Evolutionary conservation across 2,797 vertebrate species (phyloP), one percentile per base, ranked within the genome.

Genomic region (Squalus acanthias): DNA sequence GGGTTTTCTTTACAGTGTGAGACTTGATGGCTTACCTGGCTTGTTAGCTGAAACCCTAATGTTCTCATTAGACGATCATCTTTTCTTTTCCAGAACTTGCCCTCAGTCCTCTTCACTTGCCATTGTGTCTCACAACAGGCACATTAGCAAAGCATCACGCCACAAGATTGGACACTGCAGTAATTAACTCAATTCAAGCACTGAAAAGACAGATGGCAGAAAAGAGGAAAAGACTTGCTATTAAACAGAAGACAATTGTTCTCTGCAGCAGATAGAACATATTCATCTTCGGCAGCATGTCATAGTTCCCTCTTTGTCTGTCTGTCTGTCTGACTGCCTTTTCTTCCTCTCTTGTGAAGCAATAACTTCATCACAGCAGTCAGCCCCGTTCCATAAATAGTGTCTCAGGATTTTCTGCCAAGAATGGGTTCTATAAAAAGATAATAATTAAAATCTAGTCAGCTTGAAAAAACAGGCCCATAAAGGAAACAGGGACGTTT

Each of bases 121-220:
- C 29, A 95, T 95, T 95, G 70, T 95, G 50, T 76, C 94, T 95
- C 94, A 95, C 70, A 95, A 95, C 94, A 95, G 70, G 70, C 94
- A 76, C 94, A 95, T 95, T 95, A 95, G 94, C 94, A 95, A 95
- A 95, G 94, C 70, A 95, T 95, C 94, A 95, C 94, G 60, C 94
- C 46, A 95, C 94, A 95, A 76, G 94, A 76, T 74, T 76, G 50
- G 70, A 95, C 70, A 95, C 94, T 74, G 94, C 69, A 74, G 94
- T 95, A 95, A 95, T 95, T 95, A 95, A 95, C 70, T 95, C 94
- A 95, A 53, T 57, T 60, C 39, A 76, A 50, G 13, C 94, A 53
- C 94, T 95, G 94, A 95, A 95, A 95, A 95, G 70, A 70, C 70
- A 95, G 94, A 76, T 76, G 94, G 94, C 53, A 76, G 46, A 76